These are phyloP conservation scores for Drosophila miranda DNA, from an alignment of 1,140 invertebrate genomes.

Conservation along the genomic window DNA sequence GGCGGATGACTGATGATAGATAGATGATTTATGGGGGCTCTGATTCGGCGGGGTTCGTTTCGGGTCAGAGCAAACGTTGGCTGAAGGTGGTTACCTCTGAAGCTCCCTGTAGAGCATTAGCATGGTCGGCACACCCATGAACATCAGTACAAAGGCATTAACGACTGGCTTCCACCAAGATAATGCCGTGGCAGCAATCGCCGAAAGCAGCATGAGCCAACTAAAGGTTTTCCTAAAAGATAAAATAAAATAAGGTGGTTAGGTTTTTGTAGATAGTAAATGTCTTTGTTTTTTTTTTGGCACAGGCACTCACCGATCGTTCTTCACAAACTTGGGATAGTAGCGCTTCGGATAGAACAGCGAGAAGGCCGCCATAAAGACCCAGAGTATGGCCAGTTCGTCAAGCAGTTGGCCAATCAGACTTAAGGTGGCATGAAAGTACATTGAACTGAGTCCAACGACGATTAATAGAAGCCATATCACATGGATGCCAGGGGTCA, in stretches of 20 bases:
- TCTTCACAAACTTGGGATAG: constrained; percentile 86
- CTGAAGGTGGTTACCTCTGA: constrained; percentile 83
- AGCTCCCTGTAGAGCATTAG: constrained; percentile 87
- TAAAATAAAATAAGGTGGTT: constrained; percentile 18
- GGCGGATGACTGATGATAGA: constrained; percentile 45
- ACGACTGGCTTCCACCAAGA: constrained; percentile 88
- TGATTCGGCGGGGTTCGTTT: constrained; percentile 24
- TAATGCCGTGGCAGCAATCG: constrained; percentile 86
- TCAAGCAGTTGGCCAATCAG: constrained; percentile 91
- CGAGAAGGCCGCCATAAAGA: constrained; percentile 89
- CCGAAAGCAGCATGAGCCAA: constrained; percentile 84
- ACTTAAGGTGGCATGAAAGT: constrained; percentile 92
- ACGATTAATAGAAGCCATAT: constrained; percentile 90
- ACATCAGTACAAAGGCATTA: constrained; percentile 91
- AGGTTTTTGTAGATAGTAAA: neutral
- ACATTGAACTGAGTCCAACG: constrained; percentile 90
- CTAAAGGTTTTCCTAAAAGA: constrained; percentile 83
- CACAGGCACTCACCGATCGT: constrained; percentile 84
- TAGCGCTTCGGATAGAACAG: constrained; percentile 88
- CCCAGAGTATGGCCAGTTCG: constrained; percentile 91
- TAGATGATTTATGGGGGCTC: constrained; percentile 40
- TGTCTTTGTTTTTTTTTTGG: constrained; percentile 11
- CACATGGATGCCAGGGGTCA: constrained; percentile 89
- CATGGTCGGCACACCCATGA: constrained; percentile 87
- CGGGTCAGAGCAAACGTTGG: constrained; percentile 11